Evolutionary conservation across 2,888 invertebrate genomes (phyloP).

Genomic region (Apamea sordens): DNA sequence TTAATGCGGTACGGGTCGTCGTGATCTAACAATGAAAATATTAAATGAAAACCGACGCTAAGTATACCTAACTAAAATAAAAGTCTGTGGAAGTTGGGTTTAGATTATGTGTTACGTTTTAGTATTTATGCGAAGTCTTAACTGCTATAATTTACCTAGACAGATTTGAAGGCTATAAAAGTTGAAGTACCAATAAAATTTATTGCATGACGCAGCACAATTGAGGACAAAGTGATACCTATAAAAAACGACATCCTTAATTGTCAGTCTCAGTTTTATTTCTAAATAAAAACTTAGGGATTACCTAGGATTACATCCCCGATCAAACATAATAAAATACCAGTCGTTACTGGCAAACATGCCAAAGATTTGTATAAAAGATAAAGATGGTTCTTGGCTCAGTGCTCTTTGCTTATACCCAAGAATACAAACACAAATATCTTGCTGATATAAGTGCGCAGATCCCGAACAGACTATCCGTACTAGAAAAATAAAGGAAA

Average conservation of each 20-base stretch:
- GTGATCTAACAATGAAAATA: conserved; percentile 16
- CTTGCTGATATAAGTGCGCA: conserved; percentile 48
- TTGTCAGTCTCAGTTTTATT: conserved; percentile 27
- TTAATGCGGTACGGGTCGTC: conserved; percentile 21
- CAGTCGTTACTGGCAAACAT: conserved; percentile 54
- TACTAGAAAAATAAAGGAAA: conserved; percentile 54
- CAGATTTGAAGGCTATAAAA: conserved; percentile 29
- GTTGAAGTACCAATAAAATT: conserved; percentile 40
- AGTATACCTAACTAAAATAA: not conserved
- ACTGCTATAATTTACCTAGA: conserved; percentile 16
- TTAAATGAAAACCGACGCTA: conserved; percentile 5
- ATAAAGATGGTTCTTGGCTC: conserved; percentile 61
- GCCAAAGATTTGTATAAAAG: conserved; percentile 58
- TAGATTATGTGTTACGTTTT: not conserved
- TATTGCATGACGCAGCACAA: conserved; percentile 28
- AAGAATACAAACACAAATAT: conserved; percentile 60
- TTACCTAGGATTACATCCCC: conserved; percentile 36
- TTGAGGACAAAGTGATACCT: conserved; percentile 22
- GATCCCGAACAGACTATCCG: conserved; percentile 27
- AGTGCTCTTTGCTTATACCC: conserved; percentile 48
- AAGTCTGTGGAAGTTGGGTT: not conserved
- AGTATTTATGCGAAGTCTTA: conserved; percentile 9
- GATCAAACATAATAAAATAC: conserved; percentile 44
- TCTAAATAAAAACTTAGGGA: conserved; percentile 32
- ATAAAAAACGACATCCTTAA: conserved; percentile 43